Percentiles rank a stretch among this genome's conserved stretches.
Conservation (phyloP, 2,113 vertebrate species). For the Panurus biarmicus region DNA sequence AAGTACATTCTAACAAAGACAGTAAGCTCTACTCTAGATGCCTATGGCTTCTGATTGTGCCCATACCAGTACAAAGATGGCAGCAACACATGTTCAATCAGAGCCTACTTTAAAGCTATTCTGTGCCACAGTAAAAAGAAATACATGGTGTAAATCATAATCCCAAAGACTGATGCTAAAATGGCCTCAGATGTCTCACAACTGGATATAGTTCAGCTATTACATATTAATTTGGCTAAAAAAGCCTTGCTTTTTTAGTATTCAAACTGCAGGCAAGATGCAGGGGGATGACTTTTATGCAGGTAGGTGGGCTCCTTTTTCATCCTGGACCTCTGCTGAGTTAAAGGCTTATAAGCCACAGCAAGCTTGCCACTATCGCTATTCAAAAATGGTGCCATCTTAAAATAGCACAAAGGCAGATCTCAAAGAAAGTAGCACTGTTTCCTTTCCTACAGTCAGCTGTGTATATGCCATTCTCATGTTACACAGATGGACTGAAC, state of each 20-base stretch:
- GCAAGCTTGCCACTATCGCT: background rate
- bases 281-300: background rate
- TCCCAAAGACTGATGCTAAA: background rate
- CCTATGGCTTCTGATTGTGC: background rate
- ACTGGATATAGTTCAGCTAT: background rate
- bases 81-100: background rate
- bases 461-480: background rate
- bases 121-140: background rate
- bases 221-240: background rate
- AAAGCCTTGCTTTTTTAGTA: background rate
- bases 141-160: background rate
- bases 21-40: background rate
- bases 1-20: background rate
- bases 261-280: background rate
- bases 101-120: background rate
- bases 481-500: background rate
- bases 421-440: background rate
- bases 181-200: conserved; percentile 8
- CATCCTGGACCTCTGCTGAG: background rate
- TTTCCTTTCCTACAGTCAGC: background rate
- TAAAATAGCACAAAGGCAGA: conserved; percentile 14
- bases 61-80: background rate
- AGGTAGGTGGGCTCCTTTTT: background rate
- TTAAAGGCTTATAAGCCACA: conserved; percentile 17
- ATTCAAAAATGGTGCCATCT: background rate